These are phyloP conservation scores for Dipodomys ordii DNA, from an alignment of 2,113 vertebrate genomes.

Conservation along the genomic window DNA sequence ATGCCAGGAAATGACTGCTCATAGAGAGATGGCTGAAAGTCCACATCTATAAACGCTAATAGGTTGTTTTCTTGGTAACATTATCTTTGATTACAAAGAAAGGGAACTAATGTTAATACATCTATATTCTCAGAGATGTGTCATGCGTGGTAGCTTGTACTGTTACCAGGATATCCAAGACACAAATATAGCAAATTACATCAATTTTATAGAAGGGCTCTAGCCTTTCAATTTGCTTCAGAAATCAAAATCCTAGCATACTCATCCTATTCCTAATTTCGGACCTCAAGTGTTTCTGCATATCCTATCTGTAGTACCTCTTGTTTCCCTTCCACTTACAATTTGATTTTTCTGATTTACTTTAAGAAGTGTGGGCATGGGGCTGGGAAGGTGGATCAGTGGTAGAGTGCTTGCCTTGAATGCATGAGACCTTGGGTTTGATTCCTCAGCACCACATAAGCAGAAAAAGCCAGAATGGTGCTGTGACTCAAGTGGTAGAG, in stretches of 20 bases:
- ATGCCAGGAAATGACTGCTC: constrained; percentile 77
- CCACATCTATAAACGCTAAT: constrained; percentile 39
- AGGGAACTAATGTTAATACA: not conserved
- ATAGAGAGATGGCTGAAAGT: constrained; percentile 35
- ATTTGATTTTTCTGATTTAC: not conserved
- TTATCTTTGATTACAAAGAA: constrained; percentile 65
- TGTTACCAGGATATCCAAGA: not conserved
- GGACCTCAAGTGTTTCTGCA: not conserved
- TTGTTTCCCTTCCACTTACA: not conserved
- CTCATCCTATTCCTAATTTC: not conserved
- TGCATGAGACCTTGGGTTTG: too few relatives aligned
- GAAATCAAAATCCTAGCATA: not conserved
- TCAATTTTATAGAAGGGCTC: not conserved
- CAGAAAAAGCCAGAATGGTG: too few relatives aligned
- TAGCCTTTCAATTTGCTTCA: constrained; percentile 15
- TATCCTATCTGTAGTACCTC: fast-evolving
- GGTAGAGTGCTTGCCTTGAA: too few relatives aligned
- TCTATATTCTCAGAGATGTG: not conserved
- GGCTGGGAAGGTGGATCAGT: not conserved
- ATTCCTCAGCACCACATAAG: too few relatives aligned
- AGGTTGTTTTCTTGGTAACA: constrained; percentile 41
- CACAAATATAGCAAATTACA: not conserved
- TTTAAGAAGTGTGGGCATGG: not conserved
- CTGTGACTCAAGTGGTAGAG: too few relatives aligned
- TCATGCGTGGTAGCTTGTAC: not conserved